These are phyloP conservation scores for Falco columbarius DNA, from an alignment of 2,797 vertebrate species.

Conservation along the genomic window DNA sequence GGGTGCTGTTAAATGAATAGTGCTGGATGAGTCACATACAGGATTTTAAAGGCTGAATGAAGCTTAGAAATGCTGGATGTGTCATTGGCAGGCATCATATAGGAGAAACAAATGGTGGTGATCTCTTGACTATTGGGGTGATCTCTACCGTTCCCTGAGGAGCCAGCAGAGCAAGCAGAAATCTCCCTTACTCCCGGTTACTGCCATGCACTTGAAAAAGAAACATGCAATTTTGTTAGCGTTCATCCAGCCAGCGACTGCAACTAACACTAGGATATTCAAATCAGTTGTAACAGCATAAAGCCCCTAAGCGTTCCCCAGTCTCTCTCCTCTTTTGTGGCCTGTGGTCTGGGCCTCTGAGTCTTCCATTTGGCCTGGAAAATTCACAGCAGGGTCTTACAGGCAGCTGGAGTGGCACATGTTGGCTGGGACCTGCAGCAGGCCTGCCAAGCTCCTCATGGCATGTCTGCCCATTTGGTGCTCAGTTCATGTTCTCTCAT, in stretches of 20 bases:
- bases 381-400: neutral
- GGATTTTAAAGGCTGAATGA: neutral
- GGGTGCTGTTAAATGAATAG: neutral
- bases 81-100: neutral
- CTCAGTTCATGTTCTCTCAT: accelerated
- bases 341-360: neutral
- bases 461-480: accelerated
- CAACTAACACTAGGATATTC: neutral
- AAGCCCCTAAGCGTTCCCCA: neutral
- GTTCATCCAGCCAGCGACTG: neutral
- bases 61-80: neutral
- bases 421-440: neutral
- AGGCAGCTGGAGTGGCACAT: neutral
- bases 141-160: neutral
- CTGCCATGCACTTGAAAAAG: neutral
- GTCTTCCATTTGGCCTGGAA: neutral
- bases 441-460: neutral
- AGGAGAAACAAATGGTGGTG: neutral
- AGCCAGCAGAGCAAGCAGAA: neutral
- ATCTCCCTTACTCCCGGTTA: neutral
- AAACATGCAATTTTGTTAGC: neutral
- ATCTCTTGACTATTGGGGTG: neutral
- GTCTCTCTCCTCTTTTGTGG: neutral
- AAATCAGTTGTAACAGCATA: neutral
- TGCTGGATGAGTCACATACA: neutral